Evolutionary conservation across 2,113 vertebrate genomes (phyloP).

Genomic region (Rafetus swinhoei): DNA sequence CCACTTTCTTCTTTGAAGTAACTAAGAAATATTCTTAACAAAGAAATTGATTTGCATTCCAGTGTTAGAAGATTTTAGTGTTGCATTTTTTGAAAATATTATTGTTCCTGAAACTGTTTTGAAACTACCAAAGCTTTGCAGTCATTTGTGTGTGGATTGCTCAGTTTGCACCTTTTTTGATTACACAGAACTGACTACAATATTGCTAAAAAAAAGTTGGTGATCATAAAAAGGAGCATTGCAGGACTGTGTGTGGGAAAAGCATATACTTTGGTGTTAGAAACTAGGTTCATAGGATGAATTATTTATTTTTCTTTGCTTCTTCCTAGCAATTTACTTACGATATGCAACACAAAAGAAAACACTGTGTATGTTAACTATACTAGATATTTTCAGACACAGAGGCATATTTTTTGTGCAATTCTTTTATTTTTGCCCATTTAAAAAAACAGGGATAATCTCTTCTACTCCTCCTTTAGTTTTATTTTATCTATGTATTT

Average conservation of each 20-base stretch:
- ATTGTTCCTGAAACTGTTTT: slow-evolving; percentile 27
- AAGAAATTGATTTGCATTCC: slow-evolving; percentile 61
- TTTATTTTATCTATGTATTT: neutral
- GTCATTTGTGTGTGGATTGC: slow-evolving; percentile 29
- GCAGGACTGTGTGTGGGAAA: slow-evolving; percentile 18
- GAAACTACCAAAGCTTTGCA: slow-evolving; percentile 20
- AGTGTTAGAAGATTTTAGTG: slow-evolving; percentile 31
- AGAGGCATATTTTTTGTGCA: neutral
- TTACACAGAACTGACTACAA: neutral
- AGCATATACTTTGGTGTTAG: slow-evolving; percentile 29
- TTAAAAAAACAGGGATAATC: neutral
- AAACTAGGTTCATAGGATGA: slow-evolving; percentile 17
- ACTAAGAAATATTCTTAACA: slow-evolving; percentile 55
- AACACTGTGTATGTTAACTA: neutral
- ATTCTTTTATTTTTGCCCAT: neutral
- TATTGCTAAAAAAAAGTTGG: slow-evolving; percentile 24
- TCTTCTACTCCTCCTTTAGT: neutral
- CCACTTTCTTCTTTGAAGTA: slow-evolving; percentile 10
- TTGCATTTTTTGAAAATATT: slow-evolving; percentile 53
- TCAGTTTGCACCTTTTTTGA: neutral
- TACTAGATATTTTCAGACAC: neutral
- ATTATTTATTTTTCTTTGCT: slow-evolving; percentile 23
- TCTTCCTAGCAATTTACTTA: slow-evolving; percentile 15
- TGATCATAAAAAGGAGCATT: slow-evolving; percentile 7
- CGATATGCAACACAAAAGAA: neutral